phyloP scores from a whole-genome alignment of 2,113 vertebrate genomes.

The Capra hircus region DNA sequence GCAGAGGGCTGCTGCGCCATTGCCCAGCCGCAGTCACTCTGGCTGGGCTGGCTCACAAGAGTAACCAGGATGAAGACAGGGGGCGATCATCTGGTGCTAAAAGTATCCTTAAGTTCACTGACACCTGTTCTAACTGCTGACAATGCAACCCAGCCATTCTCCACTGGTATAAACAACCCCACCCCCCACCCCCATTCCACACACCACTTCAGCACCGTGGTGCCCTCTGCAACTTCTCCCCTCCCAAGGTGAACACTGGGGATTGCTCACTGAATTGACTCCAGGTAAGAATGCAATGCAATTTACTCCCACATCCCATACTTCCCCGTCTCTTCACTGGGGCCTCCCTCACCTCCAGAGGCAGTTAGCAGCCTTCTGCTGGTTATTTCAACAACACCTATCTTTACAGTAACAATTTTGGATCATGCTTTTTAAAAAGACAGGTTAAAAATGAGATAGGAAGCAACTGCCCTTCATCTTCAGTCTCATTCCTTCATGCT shows the following conservation, averaged over 20 bases:
- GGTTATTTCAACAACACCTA: background rate
- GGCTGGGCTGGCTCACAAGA: background rate
- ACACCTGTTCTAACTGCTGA: background rate
- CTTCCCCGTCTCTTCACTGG: background rate
- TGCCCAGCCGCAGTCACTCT: background rate
- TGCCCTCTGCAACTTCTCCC: background rate
- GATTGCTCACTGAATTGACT: background rate
- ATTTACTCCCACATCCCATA: background rate
- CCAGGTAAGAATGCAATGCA: background rate
- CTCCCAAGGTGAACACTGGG: background rate
- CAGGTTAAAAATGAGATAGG: background rate
- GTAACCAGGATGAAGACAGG: background rate
- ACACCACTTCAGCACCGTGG: too few species aligned
- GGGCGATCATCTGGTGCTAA: background rate
- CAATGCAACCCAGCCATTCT: background rate
- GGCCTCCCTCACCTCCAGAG: background rate
- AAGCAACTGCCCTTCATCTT: background rate
- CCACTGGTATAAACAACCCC: fast-evolving
- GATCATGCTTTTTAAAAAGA: background rate
- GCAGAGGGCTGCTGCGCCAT: background rate
- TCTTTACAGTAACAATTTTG: background rate
- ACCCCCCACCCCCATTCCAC: background rate
- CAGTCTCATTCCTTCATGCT: background rate
- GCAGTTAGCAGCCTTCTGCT: background rate
- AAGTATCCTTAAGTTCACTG: background rate